Base-by-base conservation (phyloP, 2,797 vertebrate species). In the Chelidonichthys spinosus region DNA sequence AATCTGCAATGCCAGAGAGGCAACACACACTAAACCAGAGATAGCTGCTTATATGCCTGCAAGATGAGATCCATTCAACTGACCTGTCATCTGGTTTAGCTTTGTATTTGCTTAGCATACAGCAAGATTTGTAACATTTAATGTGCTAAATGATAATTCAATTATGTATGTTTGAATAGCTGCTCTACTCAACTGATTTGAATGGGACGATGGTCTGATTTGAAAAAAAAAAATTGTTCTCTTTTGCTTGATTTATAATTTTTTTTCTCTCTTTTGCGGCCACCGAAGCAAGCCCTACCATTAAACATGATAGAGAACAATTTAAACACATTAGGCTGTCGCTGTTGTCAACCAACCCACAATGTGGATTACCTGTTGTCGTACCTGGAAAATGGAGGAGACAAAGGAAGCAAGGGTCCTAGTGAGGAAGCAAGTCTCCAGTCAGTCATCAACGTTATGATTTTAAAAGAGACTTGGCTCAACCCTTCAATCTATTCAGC, bases 1-100 rank as follows among this genome's bases (percentile, higher is more conserved):
- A 72, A 70, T 67, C 18, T 61, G 35, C 60, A 58, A 74, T 64
- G 49, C 42, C 46, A 72, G 36, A 40, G 36, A 80, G 67, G 43
- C 66, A 47, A 35, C 4, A 60, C 17, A 2, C 15, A 63, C 37
- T 50, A 62, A 42, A 63, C 9, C 53, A 74, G 36, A 72, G 52
- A 35, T 2, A 55, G 46, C 52, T 35, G 36, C 46, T 59, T 42
- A 11, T 13, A 37, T 43, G 39, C 32, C n/a, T 9, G 72, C 37
- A 39, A 18, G 5, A 56, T 39, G 18, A 17, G 44, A 47, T n/a
- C 11, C 10, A n/a, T 39, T 60, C 49, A 55, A 40, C 7, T 17
- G 37, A 44, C 18, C 15, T 35, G 15, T 55, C 1, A 47, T 58
- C 9, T 46, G 69, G 7, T 14, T 39, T 42, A 25, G 6, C 11